A percentile compares a stretch with the other conserved stretches of the same genome.
Evolutionary conservation across 2,113 vertebrate genomes (phyloP).

Genomic region (Theristicus caerulescens): DNA sequence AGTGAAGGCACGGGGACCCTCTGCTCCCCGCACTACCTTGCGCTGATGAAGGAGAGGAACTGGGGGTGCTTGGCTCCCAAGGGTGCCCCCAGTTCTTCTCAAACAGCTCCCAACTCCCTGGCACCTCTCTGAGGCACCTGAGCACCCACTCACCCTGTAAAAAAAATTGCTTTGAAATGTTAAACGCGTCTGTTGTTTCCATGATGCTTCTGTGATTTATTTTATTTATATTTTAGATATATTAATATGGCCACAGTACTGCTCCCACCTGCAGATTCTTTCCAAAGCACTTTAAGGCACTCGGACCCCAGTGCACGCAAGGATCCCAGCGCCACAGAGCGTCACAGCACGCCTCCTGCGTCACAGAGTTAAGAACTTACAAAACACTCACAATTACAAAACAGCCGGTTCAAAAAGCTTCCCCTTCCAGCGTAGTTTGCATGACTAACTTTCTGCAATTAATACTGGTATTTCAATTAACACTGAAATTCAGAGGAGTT

Average conservation of each 20-base stretch:
- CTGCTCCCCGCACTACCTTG: neutral
- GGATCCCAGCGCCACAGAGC: neutral
- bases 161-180: no score
- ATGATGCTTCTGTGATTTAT: no score
- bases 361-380: neutral
- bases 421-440: neutral
- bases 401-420: neutral
- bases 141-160: neutral
- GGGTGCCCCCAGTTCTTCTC: neutral
- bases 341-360: neutral
- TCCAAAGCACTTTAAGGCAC: neutral
- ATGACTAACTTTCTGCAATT: conserved; percentile 38
- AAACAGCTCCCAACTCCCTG: neutral
- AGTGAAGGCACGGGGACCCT: neutral
- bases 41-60: neutral
- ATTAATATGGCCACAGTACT: neutral
- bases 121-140: neutral
- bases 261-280: neutral
- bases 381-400: neutral
- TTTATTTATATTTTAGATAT: no score
- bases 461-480: neutral
- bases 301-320: accelerated
- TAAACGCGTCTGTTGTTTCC: no score
- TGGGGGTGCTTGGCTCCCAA: neutral
- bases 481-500: neutral